A percentile compares a stretch with the other conserved stretches of the same genome.
Evolutionary conservation across 2,797 vertebrate species (phyloP).

Genomic region (Myioborus melanocephalus): DNA sequence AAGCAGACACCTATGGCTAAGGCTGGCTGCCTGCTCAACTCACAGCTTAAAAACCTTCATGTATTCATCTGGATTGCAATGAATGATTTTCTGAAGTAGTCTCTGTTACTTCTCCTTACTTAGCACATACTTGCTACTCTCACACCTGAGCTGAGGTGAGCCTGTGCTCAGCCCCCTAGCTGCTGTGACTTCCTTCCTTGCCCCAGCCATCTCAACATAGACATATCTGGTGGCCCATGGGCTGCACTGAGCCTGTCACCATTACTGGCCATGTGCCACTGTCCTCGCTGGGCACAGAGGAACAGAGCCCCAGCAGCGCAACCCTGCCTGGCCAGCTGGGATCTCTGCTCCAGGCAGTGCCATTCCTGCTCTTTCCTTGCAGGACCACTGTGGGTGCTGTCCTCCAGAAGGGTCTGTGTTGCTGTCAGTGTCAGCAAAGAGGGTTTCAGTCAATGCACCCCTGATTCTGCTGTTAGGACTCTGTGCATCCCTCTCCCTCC

Average conservation of each 20-base stretch:
- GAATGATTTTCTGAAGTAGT: not conserved
- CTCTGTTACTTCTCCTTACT: not conserved
- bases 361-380: not conserved
- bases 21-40: not conserved
- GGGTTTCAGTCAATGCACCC: not conserved
- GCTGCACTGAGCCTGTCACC: not conserved
- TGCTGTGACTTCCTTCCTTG: not conserved
- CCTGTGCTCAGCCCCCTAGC: not conserved
- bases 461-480: not conserved
- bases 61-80: not conserved
- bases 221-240: not conserved
- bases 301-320: not conserved
- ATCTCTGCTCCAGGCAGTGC: not conserved
- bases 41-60: not conserved
- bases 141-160: not conserved
- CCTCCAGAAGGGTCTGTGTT: fast-evolving
- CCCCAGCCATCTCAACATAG: not conserved
- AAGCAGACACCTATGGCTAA: not conserved
- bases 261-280: not conserved
- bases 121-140: not conserved
- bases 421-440: not conserved
- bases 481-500: not conserved
- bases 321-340: not conserved
- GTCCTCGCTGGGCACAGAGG: fast-evolving
- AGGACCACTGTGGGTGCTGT: not conserved